phyloP scores from a whole-genome alignment of 1,140 invertebrate species.

The Conus ventricosus region DNA sequence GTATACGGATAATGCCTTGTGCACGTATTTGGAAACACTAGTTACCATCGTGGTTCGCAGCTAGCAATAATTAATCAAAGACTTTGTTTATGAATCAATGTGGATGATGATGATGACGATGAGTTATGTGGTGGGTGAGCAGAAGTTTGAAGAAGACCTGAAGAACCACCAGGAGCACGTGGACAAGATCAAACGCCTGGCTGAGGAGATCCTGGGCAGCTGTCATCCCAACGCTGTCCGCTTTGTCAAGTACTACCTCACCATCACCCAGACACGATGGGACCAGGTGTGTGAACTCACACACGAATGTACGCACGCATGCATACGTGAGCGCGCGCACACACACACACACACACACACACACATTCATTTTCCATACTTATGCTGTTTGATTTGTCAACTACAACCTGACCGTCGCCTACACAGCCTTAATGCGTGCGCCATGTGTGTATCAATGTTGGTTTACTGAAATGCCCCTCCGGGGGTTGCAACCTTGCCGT shows the following conservation, averaged over 20 bases:
- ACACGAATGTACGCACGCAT: background rate
- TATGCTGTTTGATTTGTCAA: conserved; percentile 96
- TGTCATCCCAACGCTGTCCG: conserved; percentile 95
- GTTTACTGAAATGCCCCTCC: too few species aligned
- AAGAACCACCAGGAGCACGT: conserved; percentile 88
- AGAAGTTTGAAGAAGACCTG: conserved; percentile 88
- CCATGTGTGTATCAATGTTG: too few species aligned
- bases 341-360: too few species aligned
- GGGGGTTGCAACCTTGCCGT: too few species aligned
- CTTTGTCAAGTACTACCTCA: conserved; percentile 98
- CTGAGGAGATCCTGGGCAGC: conserved; percentile 90
- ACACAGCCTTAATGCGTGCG: too few species aligned
- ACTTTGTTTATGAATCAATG: too few species aligned
- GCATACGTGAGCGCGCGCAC: background rate
- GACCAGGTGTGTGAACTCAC: conserved; percentile 65
- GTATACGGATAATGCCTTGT: too few species aligned
- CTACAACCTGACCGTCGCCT: conserved; percentile 98
- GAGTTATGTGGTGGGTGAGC: background rate
- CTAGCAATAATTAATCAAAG: too few species aligned
- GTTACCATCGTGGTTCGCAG: too few species aligned
- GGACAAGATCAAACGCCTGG: conserved; percentile 89
- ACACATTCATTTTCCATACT: conserved; percentile 78
- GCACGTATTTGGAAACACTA: too few species aligned
- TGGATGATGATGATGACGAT: background rate
- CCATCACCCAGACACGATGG: conserved; percentile 97